These are phyloP conservation scores for Grammomys dolichurus DNA, from an alignment of 2,113 vertebrate species.

Conservation along the genomic window DNA sequence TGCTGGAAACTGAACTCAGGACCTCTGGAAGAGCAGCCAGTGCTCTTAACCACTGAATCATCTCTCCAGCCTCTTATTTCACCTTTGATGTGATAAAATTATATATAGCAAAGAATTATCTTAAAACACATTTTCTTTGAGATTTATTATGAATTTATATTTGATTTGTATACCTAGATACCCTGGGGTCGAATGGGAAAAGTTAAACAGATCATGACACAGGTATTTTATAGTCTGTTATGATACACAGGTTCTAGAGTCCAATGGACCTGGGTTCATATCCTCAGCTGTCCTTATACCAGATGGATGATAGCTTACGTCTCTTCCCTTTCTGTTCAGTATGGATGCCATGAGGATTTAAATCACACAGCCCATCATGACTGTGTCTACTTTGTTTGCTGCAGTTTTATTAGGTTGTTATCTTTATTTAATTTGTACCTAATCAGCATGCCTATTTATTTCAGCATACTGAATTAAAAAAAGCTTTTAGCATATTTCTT, in stretches of 20 bases:
- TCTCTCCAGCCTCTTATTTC: not conserved
- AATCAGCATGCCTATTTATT: slow-evolving; percentile 53
- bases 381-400: not conserved
- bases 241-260: not conserved
- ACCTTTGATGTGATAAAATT: not conserved
- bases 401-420: slow-evolving; percentile 48
- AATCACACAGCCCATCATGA: not conserved
- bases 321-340: not conserved
- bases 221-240: not conserved
- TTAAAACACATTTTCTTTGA: not conserved
- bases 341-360: not conserved
- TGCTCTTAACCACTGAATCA: too few species aligned
- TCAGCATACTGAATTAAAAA: slow-evolving; percentile 57
- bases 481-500: slow-evolving; percentile 64
- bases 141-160: not conserved
- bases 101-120: not conserved
- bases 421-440: slow-evolving; percentile 62
- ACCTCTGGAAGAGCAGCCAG: too few species aligned
- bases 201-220: not conserved
- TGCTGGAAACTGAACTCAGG: too few species aligned
- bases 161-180: not conserved
- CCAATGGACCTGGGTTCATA: not conserved
- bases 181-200: not conserved
- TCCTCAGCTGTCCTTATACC: not conserved
- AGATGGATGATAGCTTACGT: not conserved